Evolutionary conservation across 1,140 invertebrate genomes (phyloP).

Genomic region (Dendroctonus ponderosae): DNA sequence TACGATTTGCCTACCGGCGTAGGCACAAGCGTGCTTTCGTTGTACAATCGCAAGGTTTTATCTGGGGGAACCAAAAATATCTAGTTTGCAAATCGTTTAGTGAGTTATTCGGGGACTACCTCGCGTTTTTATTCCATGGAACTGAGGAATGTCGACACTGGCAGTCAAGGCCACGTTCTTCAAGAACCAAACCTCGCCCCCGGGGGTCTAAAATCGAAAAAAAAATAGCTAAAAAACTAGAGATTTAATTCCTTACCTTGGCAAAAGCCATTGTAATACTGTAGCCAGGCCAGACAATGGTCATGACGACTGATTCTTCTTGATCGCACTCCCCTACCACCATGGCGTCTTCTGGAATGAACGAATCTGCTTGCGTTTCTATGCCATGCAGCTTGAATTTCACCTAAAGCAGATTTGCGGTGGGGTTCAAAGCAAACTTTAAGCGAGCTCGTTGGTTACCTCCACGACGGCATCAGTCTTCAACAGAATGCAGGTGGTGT

Average conservation of each 20-base stretch:
- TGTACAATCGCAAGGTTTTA: slow-evolving; percentile 57
- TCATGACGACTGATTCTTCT: slow-evolving; percentile 66
- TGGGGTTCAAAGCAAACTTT: background rate
- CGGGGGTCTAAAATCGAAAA: slow-evolving; percentile 62
- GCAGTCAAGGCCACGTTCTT: slow-evolving; percentile 66
- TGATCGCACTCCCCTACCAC: slow-evolving; percentile 60
- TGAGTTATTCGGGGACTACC: slow-evolving; percentile 46
- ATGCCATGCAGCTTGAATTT: slow-evolving; percentile 45
- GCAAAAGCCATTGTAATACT: slow-evolving; percentile 67
- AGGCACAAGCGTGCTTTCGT: slow-evolving; percentile 68
- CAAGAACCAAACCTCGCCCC: slow-evolving; percentile 82
- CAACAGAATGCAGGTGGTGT: slow-evolving; percentile 47
- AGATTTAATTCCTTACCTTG: slow-evolving; percentile 56
- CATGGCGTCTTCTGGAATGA: slow-evolving; percentile 44
- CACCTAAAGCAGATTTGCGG: slow-evolving; percentile 36
- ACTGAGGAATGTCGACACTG: slow-evolving; percentile 52
- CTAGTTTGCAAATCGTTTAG: too few species aligned
- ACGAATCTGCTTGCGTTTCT: slow-evolving; percentile 45
- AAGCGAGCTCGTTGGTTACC: slow-evolving; percentile 31
- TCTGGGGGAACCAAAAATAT: slow-evolving; percentile 44
- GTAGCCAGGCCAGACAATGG: slow-evolving; percentile 70
- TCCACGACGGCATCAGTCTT: slow-evolving; percentile 49
- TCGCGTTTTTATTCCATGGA: slow-evolving; percentile 47
- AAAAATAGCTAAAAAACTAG: background rate
- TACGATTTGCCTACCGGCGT: slow-evolving; percentile 85